Base-by-base conservation (phyloP, 2,888 invertebrate species). In the Bruchidius siliquastri region DNA sequence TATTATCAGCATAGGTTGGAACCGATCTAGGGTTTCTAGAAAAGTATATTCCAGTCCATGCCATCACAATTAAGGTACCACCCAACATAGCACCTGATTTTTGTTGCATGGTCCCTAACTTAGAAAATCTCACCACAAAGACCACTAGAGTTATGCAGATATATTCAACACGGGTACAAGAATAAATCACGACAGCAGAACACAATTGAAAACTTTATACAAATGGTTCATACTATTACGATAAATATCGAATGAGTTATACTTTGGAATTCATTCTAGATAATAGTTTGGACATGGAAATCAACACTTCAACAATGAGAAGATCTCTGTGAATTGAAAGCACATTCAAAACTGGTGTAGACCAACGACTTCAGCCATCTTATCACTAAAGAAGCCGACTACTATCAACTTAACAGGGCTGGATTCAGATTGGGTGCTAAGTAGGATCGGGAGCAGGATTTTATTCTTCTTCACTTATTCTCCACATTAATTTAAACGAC, bases 41-140 rank as follows among this genome's bases (percentile, higher is more conserved):
- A 67, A 89, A 82, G 66, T 89, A 89, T 70, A 89, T 87, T 77
- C 89, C 88, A 74, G 88, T 88, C 80, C 88, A 87, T 72, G 88
- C 88, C 84, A 89, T 87, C 76, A 89, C 86, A 20, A 89, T 84
- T 72, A 89, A 86, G 73, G 88, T 79, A 66, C 80, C 74, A n/a
- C 77, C 80, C 20, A 81, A 71, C 30, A 79, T 77, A 30, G 78
- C 77, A 26, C 71, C 74, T 2, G 70, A 70, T 68, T 74, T 74
- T 21, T 72, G 26, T 72, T 20, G 69, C 74, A 78, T 75, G 8
- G 70, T 72, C 0, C 49, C 49, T 13, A 49, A 8, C 18, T 49
- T 49, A 8, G 8, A 30, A 49, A 13, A 13, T 13, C 18, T 49
- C 49, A 49, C 49, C 49, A 49, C 49, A 4, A 49, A 4, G 1